Conservation (phyloP, 2,888 invertebrate species). For the Limenitis camilla region DNA sequence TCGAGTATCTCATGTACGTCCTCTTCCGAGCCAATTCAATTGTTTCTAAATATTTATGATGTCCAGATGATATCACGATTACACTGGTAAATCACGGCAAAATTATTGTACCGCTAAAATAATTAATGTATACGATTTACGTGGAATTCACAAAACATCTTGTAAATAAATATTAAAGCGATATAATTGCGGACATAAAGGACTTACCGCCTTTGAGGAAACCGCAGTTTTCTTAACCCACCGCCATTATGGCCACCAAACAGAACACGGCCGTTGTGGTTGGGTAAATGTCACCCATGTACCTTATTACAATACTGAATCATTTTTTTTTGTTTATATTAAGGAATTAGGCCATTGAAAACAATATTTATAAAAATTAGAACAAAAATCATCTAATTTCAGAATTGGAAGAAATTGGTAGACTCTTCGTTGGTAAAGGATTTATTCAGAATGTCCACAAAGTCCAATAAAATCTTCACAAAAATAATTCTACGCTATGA, state of each 20-base stretch:
- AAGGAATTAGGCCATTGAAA: too few species aligned
- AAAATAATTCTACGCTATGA: too few species aligned
- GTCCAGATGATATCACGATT: constrained; percentile 8
- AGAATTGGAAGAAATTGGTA: too few species aligned
- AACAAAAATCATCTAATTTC: too few species aligned
- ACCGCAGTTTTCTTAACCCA: constrained; percentile 19
- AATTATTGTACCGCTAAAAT: constrained; percentile 7
- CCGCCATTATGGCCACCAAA: too few species aligned
- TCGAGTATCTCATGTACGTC: constrained; percentile 38
- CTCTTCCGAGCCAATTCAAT: constrained; percentile 33
- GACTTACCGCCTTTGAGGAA: constrained; percentile 27
- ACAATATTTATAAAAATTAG: too few species aligned
- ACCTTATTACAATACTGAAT: too few species aligned
- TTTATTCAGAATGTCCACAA: too few species aligned
- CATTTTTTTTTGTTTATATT: neutral
- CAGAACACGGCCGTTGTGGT: too few species aligned
- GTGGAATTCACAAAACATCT: constrained; percentile 15
- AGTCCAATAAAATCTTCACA: too few species aligned
- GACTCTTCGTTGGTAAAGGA: too few species aligned
- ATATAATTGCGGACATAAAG: constrained; percentile 19
- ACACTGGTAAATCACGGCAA: constrained; percentile 13
- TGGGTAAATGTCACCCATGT: too few species aligned
- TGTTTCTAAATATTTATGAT: constrained; percentile 18
- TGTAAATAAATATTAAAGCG: constrained; percentile 16
- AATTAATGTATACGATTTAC: constrained; percentile 14